Conservation (phyloP, 1,140 invertebrate species). For the Psix sp. region DNA sequence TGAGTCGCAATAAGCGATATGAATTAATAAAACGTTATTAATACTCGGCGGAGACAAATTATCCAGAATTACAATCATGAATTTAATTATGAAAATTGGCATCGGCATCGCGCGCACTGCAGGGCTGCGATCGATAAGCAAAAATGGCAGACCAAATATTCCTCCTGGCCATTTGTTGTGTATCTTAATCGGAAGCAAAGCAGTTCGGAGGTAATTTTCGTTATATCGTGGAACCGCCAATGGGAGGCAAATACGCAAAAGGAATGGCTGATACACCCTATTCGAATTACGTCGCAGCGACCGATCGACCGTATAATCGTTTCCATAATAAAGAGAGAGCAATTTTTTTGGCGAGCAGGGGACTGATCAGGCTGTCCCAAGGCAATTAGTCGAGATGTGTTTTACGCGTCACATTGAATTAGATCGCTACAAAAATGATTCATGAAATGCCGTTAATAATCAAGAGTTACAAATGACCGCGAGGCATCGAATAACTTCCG, state of each 20-base stretch:
- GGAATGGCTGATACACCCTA: conserved; percentile 29
- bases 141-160: conserved; percentile 43
- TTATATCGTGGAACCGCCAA: conserved; percentile 4
- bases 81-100: conserved; percentile 63
- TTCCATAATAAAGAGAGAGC: conserved; percentile 33
- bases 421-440: no score
- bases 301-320: conserved; percentile 31
- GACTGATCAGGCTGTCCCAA: no score
- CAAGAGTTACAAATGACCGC: conserved; percentile 24
- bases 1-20: conserved; percentile 36
- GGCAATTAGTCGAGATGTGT: no score
- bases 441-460: conserved; percentile 24
- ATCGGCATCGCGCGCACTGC: conserved; percentile 31
- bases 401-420: no score
- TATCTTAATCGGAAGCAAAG: conserved; percentile 43
- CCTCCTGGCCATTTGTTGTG: conserved; percentile 12
- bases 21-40: conserved; percentile 49
- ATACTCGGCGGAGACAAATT: conserved; percentile 44
- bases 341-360: conserved; percentile 46
- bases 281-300: conserved; percentile 30
- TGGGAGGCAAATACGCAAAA: conserved; percentile 11
- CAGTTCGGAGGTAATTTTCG: conserved; percentile 46
- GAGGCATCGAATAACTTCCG: conserved; percentile 25
- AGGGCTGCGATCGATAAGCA: conserved; percentile 31
- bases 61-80: conserved; percentile 32